phyloP scores from a whole-genome alignment of 2,797 vertebrate species.

The Alcedo quadribrachys region DNA sequence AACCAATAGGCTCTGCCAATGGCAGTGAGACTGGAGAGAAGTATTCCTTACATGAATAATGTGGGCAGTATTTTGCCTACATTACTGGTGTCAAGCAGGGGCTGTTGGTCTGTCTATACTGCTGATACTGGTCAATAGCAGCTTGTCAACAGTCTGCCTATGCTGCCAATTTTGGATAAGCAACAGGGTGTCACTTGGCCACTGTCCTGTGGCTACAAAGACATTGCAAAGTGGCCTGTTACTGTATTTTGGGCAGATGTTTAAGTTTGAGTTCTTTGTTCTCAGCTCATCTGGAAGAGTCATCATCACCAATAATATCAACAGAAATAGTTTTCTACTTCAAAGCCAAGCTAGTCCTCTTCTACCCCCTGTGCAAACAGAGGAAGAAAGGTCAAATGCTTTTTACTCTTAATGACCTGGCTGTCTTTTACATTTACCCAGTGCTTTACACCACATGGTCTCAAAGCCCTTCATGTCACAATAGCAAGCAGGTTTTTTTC shows the following conservation, averaged over 20 bases:
- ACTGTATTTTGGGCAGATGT: not conserved
- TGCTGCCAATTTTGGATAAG: fast-evolving
- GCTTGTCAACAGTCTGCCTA: not conserved
- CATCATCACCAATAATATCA: not conserved
- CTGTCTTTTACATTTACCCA: too few relatives aligned
- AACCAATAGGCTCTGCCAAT: not conserved
- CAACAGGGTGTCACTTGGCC: not conserved
- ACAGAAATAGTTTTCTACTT: not conserved
- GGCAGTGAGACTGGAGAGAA: not conserved
- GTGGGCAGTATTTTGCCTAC: not conserved
- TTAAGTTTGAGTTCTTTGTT: not conserved
- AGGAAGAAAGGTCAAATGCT: too few relatives aligned
- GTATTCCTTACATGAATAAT: not conserved
- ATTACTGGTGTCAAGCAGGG: not conserved
- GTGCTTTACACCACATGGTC: too few relatives aligned
- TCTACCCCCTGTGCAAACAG: not conserved
- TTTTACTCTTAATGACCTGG: too few relatives aligned
- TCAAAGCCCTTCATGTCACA: too few relatives aligned
- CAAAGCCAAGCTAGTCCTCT: not conserved
- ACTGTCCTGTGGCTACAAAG: not conserved
- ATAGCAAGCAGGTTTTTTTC: too few relatives aligned
- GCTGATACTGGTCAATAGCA: not conserved
- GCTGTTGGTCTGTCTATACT: not conserved
- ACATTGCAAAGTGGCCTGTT: not conserved
- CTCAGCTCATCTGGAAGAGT: not conserved